Evolutionary conservation across 2,113 vertebrate genomes (phyloP).

Genomic region (Chinchilla lanigera): DNA sequence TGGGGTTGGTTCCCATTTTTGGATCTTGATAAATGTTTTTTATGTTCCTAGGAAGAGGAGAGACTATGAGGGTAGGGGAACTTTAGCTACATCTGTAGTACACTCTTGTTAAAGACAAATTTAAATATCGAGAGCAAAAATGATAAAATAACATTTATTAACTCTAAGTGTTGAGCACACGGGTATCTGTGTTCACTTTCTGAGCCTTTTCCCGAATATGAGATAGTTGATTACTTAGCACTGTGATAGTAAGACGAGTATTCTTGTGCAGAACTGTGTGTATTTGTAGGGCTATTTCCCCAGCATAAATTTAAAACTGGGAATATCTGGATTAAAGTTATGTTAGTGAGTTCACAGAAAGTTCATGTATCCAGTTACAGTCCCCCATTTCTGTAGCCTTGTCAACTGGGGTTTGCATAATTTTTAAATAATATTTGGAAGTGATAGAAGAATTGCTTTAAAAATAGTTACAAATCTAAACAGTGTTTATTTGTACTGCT

Average conservation of each 20-base stretch:
- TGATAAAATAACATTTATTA: not conserved
- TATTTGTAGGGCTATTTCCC: not conserved
- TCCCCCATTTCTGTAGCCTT: not conserved
- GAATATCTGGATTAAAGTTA: not conserved
- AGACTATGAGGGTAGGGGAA: not conserved
- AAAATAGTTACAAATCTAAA: not conserved
- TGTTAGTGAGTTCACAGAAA: not conserved
- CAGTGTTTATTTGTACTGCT: not conserved
- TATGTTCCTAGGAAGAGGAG: not conserved
- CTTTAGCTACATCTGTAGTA: not conserved
- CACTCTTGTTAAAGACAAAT: not conserved
- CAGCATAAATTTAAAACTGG: not conserved
- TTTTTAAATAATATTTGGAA: constrained; percentile 16
- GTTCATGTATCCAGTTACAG: not conserved
- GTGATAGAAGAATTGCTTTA: not conserved
- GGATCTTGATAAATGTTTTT: not conserved
- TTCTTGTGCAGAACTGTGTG: not conserved
- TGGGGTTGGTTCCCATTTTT: not conserved
- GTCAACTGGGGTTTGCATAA: not conserved
- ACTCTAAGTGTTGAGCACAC: not conserved
- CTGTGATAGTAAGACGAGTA: not conserved
- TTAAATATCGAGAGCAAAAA: not conserved
- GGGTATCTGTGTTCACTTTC: not conserved
- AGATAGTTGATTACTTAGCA: not conserved
- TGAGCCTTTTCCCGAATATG: not conserved